Conservation (phyloP, 1,140 invertebrate species). For the Lepidotrigona ventralis region DNA sequence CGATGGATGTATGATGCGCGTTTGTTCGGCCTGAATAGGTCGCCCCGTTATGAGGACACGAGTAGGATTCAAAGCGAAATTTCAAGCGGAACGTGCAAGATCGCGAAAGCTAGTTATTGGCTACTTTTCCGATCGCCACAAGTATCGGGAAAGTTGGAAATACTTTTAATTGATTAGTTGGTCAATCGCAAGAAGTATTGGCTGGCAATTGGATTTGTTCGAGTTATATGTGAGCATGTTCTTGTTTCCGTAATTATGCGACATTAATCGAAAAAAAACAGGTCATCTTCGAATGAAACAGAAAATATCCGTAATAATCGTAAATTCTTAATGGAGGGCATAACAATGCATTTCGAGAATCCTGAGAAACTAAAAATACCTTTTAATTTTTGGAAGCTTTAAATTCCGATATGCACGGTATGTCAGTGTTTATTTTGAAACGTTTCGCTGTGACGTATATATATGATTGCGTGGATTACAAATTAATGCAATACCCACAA, state of each 20-base stretch:
- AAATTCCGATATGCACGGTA: neutral
- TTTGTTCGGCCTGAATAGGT: slow-evolving; percentile 8
- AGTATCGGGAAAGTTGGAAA: neutral
- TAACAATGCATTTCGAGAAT: neutral
- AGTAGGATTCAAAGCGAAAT: too few species aligned
- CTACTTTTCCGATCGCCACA: too few species aligned
- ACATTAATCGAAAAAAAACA: neutral
- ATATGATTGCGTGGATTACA: too few species aligned
- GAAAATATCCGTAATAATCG: slow-evolving; percentile 14
- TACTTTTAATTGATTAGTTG: neutral
- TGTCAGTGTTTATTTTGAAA: too few species aligned
- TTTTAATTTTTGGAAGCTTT: neutral
- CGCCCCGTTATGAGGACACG: neutral
- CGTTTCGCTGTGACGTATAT: too few species aligned
- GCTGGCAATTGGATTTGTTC: too few species aligned
- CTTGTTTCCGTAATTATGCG: neutral
- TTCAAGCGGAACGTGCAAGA: neutral
- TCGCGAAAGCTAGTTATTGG: neutral
- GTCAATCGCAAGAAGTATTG: too few species aligned
- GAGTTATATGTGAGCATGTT: too few species aligned
- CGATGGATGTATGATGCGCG: slow-evolving; percentile 11
- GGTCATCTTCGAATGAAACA: neutral
- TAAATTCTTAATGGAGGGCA: neutral
- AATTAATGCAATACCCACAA: too few species aligned
- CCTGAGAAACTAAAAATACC: neutral